A percentile compares a stretch with the other conserved stretches of the same genome.
phyloP scores from a whole-genome alignment of 2,888 invertebrate species.

The Aleiodes testaceus region DNA sequence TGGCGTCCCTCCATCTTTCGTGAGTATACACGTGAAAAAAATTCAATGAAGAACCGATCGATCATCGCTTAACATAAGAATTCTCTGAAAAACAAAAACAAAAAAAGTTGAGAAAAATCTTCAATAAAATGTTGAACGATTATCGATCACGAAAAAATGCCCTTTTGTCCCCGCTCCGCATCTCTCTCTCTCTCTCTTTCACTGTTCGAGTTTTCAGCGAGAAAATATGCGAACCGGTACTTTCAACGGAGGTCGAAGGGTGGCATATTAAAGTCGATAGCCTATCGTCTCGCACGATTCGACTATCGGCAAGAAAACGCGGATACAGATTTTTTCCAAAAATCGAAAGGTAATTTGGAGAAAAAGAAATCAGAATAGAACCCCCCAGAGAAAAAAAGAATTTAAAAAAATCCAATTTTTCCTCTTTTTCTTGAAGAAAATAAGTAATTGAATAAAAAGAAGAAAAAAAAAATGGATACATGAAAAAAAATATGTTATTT shows the following conservation, averaged over 20 bases:
- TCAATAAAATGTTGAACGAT: constrained; percentile 6
- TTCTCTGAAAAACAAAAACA: neutral
- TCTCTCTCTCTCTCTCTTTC: constrained; percentile 47
- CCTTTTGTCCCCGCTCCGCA: constrained; percentile 48
- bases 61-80: constrained; percentile 34
- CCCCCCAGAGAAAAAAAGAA: neutral
- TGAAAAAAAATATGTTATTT: neutral
- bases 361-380: constrained; percentile 26
- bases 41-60: constrained; percentile 36
- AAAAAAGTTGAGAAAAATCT: neutral
- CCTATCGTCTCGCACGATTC: constrained; percentile 69
- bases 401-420: too few relatives aligned
- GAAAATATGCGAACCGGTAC: constrained; percentile 70
- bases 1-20: constrained; percentile 70
- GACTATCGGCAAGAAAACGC: constrained; percentile 71
- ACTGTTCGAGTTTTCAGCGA: constrained; percentile 67
- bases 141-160: constrained; percentile 40
- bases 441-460: too few relatives aligned
- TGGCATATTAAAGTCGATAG: constrained; percentile 71
- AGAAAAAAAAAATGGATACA: too few relatives aligned
- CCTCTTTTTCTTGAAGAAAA: neutral
- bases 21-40: constrained; percentile 60
- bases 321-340: constrained; percentile 71
- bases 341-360: constrained; percentile 67
- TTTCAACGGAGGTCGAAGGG: constrained; percentile 70